Conservation (phyloP, 2,113 vertebrate species). For the Tylochromis polylepis region DNA sequence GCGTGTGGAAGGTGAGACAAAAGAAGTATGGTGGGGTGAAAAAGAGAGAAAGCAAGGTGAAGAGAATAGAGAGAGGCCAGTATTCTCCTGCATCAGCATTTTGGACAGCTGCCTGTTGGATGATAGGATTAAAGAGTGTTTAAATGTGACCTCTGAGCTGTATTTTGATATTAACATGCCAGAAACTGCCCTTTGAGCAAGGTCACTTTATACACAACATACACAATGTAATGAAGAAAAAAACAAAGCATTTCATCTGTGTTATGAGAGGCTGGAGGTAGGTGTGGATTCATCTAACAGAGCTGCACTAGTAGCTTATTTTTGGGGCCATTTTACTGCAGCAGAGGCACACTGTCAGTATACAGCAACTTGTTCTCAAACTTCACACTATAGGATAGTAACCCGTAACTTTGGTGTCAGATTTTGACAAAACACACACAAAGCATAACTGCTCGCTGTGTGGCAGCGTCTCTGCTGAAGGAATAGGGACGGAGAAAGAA, state of each 20-base stretch:
- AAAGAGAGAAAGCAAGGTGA: not conserved
- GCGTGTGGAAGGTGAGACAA: conserved; percentile 4
- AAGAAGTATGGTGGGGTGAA: not conserved
- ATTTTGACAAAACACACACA: not conserved
- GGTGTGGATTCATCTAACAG: not conserved
- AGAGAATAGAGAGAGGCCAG: not conserved
- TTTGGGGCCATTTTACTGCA: not conserved
- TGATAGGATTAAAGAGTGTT: conserved; percentile 63
- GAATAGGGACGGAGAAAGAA: not conserved
- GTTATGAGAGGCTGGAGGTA: not conserved
- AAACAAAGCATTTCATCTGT: not conserved
- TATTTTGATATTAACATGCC: conserved; percentile 42
- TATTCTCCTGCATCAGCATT: conserved; percentile 49
- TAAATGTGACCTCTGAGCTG: conserved; percentile 47
- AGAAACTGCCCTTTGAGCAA: conserved; percentile 1
- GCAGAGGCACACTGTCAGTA: not conserved
- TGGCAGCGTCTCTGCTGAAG: not conserved
- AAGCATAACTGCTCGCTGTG: not conserved
- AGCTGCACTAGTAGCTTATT: not conserved
- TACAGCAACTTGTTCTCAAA: not conserved
- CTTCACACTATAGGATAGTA: not conserved
- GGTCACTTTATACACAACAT: conserved; percentile 30
- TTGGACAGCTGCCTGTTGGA: conserved; percentile 55
- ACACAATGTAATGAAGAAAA: conserved; percentile 7
- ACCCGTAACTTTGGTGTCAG: not conserved